Evolutionary conservation across 2,113 vertebrate genomes (phyloP), one percentile per base, ranked within the genome.

Genomic region (Daphoenositta chrysoptera): DNA sequence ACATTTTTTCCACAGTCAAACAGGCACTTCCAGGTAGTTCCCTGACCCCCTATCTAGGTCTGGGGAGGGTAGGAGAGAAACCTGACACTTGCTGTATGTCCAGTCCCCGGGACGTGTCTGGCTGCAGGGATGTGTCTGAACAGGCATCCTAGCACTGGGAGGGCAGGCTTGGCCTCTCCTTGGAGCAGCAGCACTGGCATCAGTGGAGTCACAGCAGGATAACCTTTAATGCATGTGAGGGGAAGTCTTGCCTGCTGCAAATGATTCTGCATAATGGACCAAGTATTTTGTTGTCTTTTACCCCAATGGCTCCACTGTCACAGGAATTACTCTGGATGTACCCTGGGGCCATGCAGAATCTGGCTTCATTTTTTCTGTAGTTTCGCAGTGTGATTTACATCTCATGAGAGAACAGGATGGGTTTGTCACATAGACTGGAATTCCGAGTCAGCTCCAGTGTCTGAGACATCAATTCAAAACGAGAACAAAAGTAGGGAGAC

Each of bases 201-300:
- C 58, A 31, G 31, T 7, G 4, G n/a, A 72, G 80, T 51, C 39
- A 30, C 42, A 16, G 33, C 18, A 44, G 47, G 33, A 44, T 51
- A 84, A 44, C 28, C 31, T 58, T 76, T 39, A 40, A 17, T 57
- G 56, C 56, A 28, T 64, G 45, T 0, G 6, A 69, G 86, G 71
- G 70, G 65, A 73, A 75, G 80, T 77, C 58, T 69, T 57, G 60
- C 65, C 64, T 60, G 72, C 80, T 96, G 76, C 44, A 84, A 68
- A 81, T 75, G 63, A 37, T 88, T 93, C 82, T 83, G 60, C 44
- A 60, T 95, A 95, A 84, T 24, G 64, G 64, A 73, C 57, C 69
- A 64, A 92, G 89, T 78, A 81, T 81, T 87, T 87, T 78, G 85
- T 90, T 93, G 88, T 78, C 48, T 88, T 93, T 95, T 92, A 78